These are phyloP conservation scores for Aleiodes testaceus DNA, from an alignment of 2,888 invertebrate genomes.

Conservation along the genomic window DNA sequence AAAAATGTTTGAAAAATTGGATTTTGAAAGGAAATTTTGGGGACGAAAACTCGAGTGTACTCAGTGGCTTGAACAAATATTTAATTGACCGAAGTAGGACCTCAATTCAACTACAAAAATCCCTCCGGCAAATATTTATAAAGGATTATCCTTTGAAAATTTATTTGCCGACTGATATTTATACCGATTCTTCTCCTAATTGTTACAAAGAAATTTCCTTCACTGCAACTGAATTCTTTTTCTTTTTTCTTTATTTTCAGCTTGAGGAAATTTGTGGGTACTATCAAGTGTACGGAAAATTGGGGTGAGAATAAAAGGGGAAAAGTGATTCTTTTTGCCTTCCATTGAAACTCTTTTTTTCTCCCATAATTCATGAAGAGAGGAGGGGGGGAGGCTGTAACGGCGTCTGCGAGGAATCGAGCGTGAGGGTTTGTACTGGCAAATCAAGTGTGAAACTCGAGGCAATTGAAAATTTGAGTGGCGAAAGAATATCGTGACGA, in stretches of 20 bases:
- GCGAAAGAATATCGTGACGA: slow-evolving; percentile 5
- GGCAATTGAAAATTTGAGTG: slow-evolving; percentile 20
- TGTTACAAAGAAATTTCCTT: slow-evolving; percentile 15
- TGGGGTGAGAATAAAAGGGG: background rate
- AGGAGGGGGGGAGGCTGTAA: slow-evolving; percentile 7
- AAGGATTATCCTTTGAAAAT: slow-evolving; percentile 30
- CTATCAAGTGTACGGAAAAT: slow-evolving; percentile 18
- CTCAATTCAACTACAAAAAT: slow-evolving; percentile 19
- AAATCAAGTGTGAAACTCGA: slow-evolving; percentile 27
- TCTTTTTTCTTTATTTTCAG: background rate
- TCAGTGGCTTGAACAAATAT: slow-evolving; percentile 24
- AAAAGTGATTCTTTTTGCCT: slow-evolving; percentile 7
- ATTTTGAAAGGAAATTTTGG: no score
- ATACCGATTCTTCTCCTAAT: slow-evolving; percentile 18
- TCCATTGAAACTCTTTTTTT: slow-evolving; percentile 23
- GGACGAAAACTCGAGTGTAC: background rate
- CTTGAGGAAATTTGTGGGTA: slow-evolving; percentile 19
- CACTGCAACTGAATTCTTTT: background rate
- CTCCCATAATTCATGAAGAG: slow-evolving; percentile 7
- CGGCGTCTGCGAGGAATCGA: slow-evolving; percentile 25
- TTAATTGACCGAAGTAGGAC: slow-evolving; percentile 16
- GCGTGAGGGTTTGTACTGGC: slow-evolving; percentile 20
- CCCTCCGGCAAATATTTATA: slow-evolving; percentile 41
- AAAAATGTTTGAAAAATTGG: no score
- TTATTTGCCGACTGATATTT: slow-evolving; percentile 18